Evolutionary conservation across 1,140 invertebrate species (phyloP).

Genomic region (Orussus abietinus): DNA sequence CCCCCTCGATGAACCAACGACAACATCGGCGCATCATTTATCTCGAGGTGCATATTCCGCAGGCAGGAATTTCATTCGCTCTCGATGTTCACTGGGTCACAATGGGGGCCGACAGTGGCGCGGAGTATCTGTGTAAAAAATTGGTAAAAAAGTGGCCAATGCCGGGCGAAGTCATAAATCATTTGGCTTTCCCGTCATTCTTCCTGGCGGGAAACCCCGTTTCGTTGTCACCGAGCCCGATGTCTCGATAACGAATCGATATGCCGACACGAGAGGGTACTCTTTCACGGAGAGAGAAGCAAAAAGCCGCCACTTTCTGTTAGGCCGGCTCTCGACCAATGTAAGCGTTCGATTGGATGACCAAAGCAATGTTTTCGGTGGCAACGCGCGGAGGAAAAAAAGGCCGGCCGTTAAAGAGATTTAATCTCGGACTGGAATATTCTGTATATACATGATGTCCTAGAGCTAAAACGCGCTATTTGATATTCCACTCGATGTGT

Average conservation of each 20-base stretch:
- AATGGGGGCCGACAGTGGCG: slow-evolving; percentile 3
- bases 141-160: slow-evolving; percentile 18
- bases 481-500: no score
- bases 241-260: slow-evolving; percentile 27
- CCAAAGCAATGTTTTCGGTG: not conserved
- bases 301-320: not conserved
- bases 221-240: no score
- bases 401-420: slow-evolving; percentile 13
- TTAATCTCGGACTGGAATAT: slow-evolving; percentile 9
- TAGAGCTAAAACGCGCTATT: no score
- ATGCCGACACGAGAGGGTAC: slow-evolving; percentile 14
- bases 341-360: not conserved
- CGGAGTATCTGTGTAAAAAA: slow-evolving; percentile 8
- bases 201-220: no score
- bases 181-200: slow-evolving; percentile 8
- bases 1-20: not conserved
- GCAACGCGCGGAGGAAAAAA: not conserved
- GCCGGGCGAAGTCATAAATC: slow-evolving; percentile 23
- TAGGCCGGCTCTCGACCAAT: not conserved
- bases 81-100: slow-evolving; percentile 12
- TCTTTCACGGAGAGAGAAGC: not conserved
- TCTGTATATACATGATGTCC: no score
- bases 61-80: slow-evolving; percentile 15
- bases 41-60: not conserved
- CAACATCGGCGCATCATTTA: not conserved